Evolutionary conservation across 2,113 vertebrate genomes (phyloP).

Genomic region (Nothobranchius furzeri): DNA sequence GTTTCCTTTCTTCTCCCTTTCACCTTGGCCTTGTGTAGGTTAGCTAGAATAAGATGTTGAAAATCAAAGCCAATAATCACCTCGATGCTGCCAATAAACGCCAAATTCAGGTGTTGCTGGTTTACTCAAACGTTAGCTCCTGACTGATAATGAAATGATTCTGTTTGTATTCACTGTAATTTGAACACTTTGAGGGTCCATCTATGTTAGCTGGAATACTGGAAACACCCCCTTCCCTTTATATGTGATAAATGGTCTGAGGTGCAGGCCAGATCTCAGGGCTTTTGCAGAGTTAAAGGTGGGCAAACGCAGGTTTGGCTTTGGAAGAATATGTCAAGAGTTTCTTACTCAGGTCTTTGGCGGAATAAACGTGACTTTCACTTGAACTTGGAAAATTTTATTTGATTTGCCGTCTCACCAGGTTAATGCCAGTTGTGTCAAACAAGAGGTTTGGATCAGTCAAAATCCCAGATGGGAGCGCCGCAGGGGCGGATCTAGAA

Average conservation of each 20-base stretch:
- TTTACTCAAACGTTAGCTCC: too few species aligned
- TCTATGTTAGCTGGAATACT: constrained; percentile 2
- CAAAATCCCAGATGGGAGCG: neutral
- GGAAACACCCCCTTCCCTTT: constrained; percentile 48
- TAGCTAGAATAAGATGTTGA: too few species aligned
- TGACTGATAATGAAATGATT: too few species aligned
- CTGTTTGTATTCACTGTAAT: neutral
- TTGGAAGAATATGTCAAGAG: constrained; percentile 39
- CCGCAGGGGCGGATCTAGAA: too few species aligned
- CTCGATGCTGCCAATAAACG: too few species aligned
- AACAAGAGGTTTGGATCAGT: neutral
- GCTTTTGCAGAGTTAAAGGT: constrained; percentile 66
- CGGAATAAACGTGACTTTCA: constrained; percentile 23
- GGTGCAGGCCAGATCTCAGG: constrained; percentile 68
- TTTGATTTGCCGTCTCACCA: neutral
- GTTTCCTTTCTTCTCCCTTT: too few species aligned
- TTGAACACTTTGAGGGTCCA: constrained; percentile 22
- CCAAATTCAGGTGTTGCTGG: too few species aligned
- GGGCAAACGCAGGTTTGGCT: constrained; percentile 67
- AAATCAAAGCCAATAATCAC: too few species aligned
- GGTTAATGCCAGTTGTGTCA: too few species aligned
- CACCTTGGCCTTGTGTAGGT: too few species aligned
- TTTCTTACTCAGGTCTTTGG: constrained; percentile 65
- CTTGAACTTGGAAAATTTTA: neutral
- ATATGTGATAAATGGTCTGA: constrained; percentile 64